Conservation (phyloP, 1,140 invertebrate genomes). For the Frieseomelitta varia region DNA sequence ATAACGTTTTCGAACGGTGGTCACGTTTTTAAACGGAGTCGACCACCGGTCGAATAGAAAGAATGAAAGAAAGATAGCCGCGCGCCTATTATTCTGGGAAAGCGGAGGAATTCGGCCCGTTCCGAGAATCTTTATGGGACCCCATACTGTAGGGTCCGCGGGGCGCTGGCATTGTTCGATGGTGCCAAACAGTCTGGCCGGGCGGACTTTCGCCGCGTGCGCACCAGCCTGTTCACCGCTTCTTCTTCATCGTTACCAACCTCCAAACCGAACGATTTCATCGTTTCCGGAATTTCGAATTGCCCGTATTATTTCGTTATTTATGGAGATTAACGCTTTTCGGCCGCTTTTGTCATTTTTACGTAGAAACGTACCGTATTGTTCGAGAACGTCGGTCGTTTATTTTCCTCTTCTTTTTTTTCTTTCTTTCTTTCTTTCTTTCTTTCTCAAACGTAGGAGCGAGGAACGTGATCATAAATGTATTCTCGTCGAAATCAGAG, state of each 20-base stretch:
- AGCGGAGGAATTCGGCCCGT: constrained; percentile 55
- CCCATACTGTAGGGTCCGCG: constrained; percentile 52
- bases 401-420: background rate
- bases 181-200: constrained; percentile 75
- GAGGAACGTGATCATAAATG: background rate
- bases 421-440: too few relatives aligned
- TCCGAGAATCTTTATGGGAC: constrained; percentile 66
- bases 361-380: background rate
- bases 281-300: constrained; percentile 31
- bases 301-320: constrained; percentile 36
- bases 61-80: constrained; percentile 58
- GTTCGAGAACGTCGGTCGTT: background rate
- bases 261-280: constrained; percentile 35
- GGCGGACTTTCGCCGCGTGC: constrained; percentile 13
- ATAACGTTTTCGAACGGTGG: background rate
- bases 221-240: constrained; percentile 16
- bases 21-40: background rate
- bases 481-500: background rate
- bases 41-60: constrained; percentile 29
- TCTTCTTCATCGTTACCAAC: background rate
- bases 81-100: constrained; percentile 55
- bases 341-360: constrained; percentile 8
- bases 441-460: background rate
- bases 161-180: constrained; percentile 65
- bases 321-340: constrained; percentile 34